Conservation (phyloP, 2,888 invertebrate species). For the Formica aserva region DNA sequence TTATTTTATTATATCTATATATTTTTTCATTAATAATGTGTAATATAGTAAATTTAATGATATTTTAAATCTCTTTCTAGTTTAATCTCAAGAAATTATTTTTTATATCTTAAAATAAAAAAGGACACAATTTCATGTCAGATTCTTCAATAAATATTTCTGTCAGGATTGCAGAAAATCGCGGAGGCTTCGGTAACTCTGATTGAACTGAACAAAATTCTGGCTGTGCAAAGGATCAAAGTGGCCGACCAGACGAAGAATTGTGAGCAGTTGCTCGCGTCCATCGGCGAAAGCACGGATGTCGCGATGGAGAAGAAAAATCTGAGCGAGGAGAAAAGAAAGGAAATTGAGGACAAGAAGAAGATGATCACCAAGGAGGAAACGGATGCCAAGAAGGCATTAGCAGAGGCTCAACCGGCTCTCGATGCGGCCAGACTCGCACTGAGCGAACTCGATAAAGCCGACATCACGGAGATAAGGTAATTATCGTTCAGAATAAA, state of each 20-base stretch:
- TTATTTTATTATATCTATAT: background rate
- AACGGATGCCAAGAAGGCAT: constrained; percentile 92
- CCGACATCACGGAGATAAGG: constrained; percentile 96
- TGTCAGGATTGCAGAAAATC: constrained; percentile 89
- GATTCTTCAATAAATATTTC: background rate
- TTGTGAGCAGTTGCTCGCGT: constrained; percentile 92
- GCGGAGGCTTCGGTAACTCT: constrained; percentile 95
- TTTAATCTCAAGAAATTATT: background rate
- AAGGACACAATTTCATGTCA: background rate
- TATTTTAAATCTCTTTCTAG: background rate
- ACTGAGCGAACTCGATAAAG: constrained; percentile 93
- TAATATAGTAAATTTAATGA: background rate
- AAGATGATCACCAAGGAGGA: constrained; percentile 93
- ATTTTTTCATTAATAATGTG: background rate
- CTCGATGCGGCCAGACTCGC: constrained; percentile 93
- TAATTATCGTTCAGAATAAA: constrained; percentile 56
- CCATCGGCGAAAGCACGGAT: constrained; percentile 91
- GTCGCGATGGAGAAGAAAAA: constrained; percentile 92
- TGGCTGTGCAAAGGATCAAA: constrained; percentile 93
- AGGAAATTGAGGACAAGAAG: constrained; percentile 93
- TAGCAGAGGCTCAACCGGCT: constrained; percentile 94
- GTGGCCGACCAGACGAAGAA: constrained; percentile 93
- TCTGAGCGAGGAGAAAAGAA: constrained; percentile 92
- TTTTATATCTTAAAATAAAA: background rate
- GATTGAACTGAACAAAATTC: constrained; percentile 91